phyloP scores from a whole-genome alignment of 1,140 invertebrate genomes.

The Thalassaphorura encarpata region DNA sequence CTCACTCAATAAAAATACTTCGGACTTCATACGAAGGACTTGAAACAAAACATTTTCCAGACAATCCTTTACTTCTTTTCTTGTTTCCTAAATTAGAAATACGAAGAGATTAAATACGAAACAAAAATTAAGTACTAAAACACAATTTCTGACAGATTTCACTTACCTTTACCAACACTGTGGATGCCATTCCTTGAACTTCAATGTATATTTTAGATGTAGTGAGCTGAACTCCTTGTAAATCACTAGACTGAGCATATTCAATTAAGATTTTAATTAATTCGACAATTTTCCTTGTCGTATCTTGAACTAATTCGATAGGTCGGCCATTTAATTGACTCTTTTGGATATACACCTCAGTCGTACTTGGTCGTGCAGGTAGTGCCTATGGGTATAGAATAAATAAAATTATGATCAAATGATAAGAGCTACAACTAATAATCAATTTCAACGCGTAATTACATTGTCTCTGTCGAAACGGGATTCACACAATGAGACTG shows the following conservation, averaged over 20 bases:
- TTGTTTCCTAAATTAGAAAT: background rate
- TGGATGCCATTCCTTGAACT: constrained; percentile 24
- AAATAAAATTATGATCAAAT: too few relatives aligned
- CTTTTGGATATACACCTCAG: background rate
- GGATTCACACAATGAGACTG: constrained; percentile 16
- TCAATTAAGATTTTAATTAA: constrained; percentile 30
- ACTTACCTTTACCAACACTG: constrained; percentile 16
- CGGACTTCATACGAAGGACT: constrained; percentile 31
- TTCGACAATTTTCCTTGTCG: constrained; percentile 28
- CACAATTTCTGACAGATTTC: too few relatives aligned
- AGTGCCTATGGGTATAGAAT: too few relatives aligned
- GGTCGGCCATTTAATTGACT: background rate
- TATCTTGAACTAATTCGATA: constrained; percentile 20
- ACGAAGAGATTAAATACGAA: too few relatives aligned
- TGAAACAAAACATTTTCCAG: constrained; percentile 26
- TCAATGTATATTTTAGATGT: constrained; percentile 23
- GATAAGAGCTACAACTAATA: too few relatives aligned
- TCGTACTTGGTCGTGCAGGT: constrained; percentile 9
- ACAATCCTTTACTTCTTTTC: constrained; percentile 2
- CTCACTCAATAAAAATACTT: constrained; percentile 7
- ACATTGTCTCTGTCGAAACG: constrained; percentile 1
- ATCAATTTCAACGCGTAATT: too few relatives aligned
- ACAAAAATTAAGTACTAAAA: too few relatives aligned
- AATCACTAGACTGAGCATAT: constrained; percentile 21
- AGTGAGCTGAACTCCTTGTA: constrained; percentile 18